Evolutionary conservation across 2,797 vertebrate genomes (phyloP), one percentile per base, ranked within the genome.

Genomic region (Pempheris klunzingeri): DNA sequence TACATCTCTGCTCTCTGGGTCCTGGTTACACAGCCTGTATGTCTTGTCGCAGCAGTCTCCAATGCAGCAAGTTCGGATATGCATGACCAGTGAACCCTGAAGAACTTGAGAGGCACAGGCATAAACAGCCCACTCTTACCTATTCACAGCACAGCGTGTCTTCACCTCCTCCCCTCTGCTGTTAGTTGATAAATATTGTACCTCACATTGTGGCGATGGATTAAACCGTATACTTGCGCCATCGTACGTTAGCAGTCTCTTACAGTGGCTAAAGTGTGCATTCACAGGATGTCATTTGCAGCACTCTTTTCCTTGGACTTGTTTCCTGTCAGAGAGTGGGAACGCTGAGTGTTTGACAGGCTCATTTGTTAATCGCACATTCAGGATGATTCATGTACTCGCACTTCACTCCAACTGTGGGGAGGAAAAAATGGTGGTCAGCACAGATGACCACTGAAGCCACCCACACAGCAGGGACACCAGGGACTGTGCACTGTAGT

Each of bases 1-100:
- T 34, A 28, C 22, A 26, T 71, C 24, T 47, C 30, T 68, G 58
- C 36, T 55, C 28, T 59, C 2, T 71, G 74, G 39, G 36, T 74
- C 55, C 63, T 63, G 50, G 11, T 41, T 24, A 17, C 50, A 41
- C 63, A 43, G 80, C 32, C 78, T 80, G 44, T 61, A 15, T 57
- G 24, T 78, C 52, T 81, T 84, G 67, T 78, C 39, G 81, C 88
- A 84, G 87, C 83, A 78, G 46, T 64, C 65, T 71, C 74, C 80
- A 86, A 80, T 91, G 91, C 88, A 90, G 73, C 84, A 89, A 87
- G 86, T 93, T 88, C 53, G 77, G 82, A 74, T 82, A 81, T 84
- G 81, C 88, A 77, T 85, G 83, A 73, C 22, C 83, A 73, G 76
- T 79, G 85, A 84, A 87, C 77, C 85, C 61, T 83, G 76, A 77